Base-by-base conservation (phyloP, 2,797 vertebrate species). In the Anas flavirostris region DNA sequence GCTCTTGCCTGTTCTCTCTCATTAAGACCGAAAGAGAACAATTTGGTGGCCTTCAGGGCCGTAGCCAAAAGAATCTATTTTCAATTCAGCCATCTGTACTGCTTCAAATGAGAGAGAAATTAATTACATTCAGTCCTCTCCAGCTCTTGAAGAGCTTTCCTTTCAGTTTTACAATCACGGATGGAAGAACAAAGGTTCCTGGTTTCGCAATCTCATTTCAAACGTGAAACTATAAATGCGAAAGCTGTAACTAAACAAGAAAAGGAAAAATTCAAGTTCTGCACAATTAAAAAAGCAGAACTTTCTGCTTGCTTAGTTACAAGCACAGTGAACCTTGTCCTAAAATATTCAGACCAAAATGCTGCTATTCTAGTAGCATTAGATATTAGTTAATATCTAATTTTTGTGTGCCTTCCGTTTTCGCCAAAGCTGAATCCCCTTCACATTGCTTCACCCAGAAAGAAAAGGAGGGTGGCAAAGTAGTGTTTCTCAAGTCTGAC, bases 81-180 rank as follows among this genome's bases (percentile, higher is more conserved):
- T 60, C 59, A 88, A 84, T 69, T 86, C 56, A 91, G 56, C 72
- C 86, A 10, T 52, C 31, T 55, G 64, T 39, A 90, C 33, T 55
- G 52, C 48, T 74, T 82, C 77, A 82, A 88, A 33, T 74, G 84
- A 84, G 39, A 91, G 52, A 73, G 29, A 87, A 77, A 82, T 37
- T 76, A 60, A 79, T 79, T 35, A 62, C 25, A 59, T 12, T 67
- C 63, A n/a, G 12, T 39, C 12, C n/a, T 59, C 62, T 53, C 50
- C 41, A 43, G 28, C 44, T 68, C 82, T 18, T 26, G 21, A 56
- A 64, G 46, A 87, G 60, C 56, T 53, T 87, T 77, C 56, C 62
- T 81, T 86, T 53, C 72, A 84, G n/a, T 29, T 62, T 33, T 41
- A 43, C 12, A 53, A 13, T 7, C 28, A 10, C 21, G 9, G 44